Evolutionary conservation across 1,140 invertebrate species (phyloP).

Genomic region (Chironomus striatipennis): DNA sequence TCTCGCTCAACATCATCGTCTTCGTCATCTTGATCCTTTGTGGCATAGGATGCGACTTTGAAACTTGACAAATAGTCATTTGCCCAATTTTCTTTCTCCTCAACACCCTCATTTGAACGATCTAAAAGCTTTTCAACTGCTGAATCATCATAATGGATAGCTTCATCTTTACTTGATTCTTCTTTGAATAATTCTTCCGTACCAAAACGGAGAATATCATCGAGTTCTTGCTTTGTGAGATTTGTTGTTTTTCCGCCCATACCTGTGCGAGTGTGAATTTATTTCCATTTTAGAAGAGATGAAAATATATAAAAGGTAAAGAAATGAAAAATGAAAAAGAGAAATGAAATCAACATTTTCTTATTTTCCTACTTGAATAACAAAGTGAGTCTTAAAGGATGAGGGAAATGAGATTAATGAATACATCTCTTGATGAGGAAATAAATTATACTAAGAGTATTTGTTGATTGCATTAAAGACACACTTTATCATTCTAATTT

Average conservation of each 20-base stretch:
- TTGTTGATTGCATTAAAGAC: not conserved
- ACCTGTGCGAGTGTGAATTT: constrained; percentile 42
- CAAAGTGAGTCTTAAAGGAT: too few species aligned
- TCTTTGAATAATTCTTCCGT: constrained; percentile 99
- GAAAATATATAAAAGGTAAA: not conserved
- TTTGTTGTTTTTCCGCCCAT: constrained; percentile 92
- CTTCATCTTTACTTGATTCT: constrained; percentile 61
- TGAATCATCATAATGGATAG: constrained; percentile 97
- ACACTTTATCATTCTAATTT: too few species aligned
- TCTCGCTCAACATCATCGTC: constrained; percentile 88
- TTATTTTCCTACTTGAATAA: too few species aligned
- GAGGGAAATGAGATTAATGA: too few species aligned
- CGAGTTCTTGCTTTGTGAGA: constrained; percentile 98
- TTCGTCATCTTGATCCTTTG: constrained; percentile 90
- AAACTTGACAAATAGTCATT: constrained; percentile 99
- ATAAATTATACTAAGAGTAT: not conserved
- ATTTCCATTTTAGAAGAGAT: constrained; percentile 32
- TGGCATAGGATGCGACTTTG: constrained; percentile 94
- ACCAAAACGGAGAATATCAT: constrained; percentile 98
- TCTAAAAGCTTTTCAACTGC: constrained; percentile 91
- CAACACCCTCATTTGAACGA: constrained; percentile 86
- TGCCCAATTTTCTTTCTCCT: constrained; percentile 97
- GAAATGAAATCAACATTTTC: too few species aligned
- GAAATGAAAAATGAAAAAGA: not conserved
- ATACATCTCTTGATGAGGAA: not conserved